Evolutionary conservation across 1,140 invertebrate genomes (phyloP), one percentile per base, ranked within the genome.

Genomic region (Uloborus diversus): DNA sequence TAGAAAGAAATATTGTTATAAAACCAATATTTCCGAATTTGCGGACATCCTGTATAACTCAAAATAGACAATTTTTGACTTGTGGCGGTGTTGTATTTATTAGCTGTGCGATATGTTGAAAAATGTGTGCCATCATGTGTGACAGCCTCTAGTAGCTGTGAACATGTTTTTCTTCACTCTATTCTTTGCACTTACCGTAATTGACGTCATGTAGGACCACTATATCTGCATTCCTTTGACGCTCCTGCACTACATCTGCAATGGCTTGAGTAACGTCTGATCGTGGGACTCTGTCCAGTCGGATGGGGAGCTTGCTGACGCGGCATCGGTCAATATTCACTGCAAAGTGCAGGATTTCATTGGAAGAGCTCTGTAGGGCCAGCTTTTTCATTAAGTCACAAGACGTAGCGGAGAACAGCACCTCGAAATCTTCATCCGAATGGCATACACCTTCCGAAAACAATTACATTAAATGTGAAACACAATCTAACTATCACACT

Each of bases 371-470:
- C 49, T 78, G 30, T 0, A 7, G 3, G 0, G 62, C 42, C n/a
- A 78, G 17, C 13, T 27, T 14, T 17, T 17, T 9, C 30, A 78
- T 20, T 0, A 78, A 4, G 14, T 65, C 62, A 17, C 73, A 78
- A 20, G 73, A 78, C 23, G 73, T 78, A n/a, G 73, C 73, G 0
- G 73, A 78, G 20, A 78, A 13, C 5, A 78, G 62, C 1, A 78
- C 49, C 20, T 78, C 73, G 62, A 78, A 78, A 7, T 65, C 73
- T 0, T 30, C 57, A 9, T 75, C 37, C 11, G 13, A 33, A 17
- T 61, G 30, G 33, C 73, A 78, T 14, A 78, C 23, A 37, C 30
- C 73, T 78, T 1, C 3, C 9, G n/a, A n/a, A n/a, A n/a, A n/a
- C n/a, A n/a, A n/a, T n/a, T n/a, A n/a, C n/a, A n/a, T 35, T 3